These are phyloP conservation scores for Xylota sylvarum DNA, from an alignment of 2,888 invertebrate species.

Conservation along the genomic window DNA sequence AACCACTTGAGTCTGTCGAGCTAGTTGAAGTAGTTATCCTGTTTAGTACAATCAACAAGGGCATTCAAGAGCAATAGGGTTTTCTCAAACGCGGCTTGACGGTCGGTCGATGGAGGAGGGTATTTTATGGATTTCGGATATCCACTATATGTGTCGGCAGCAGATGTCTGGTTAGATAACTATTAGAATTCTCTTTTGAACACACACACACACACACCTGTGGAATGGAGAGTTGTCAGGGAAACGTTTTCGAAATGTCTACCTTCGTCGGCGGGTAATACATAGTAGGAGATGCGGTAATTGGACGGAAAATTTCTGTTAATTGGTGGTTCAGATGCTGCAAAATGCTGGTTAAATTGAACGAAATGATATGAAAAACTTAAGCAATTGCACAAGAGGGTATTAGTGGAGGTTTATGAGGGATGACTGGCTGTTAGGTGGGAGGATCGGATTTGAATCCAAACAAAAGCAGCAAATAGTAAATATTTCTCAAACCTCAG, in stretches of 20 bases:
- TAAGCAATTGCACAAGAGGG: not conserved
- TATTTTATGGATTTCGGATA: conserved; percentile 70
- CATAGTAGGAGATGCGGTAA: conserved; percentile 46
- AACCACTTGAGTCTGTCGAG: conserved; percentile 67
- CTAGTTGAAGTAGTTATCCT: conserved; percentile 63
- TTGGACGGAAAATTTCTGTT: conserved; percentile 69
- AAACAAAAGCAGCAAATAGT: too few species aligned
- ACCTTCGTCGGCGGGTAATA: conserved; percentile 26
- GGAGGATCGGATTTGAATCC: too few species aligned
- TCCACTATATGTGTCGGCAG: conserved; percentile 66
- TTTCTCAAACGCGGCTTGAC: conserved; percentile 24
- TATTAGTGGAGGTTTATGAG: too few species aligned
- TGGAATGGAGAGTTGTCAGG: conserved; percentile 49
- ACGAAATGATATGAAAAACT: not conserved
- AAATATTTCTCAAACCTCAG: too few species aligned
- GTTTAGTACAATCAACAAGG: conserved; percentile 27
- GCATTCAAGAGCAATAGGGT: conserved; percentile 46
- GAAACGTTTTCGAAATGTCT: conserved; percentile 43
- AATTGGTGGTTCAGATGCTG: conserved; percentile 63
- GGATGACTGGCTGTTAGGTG: too few species aligned
- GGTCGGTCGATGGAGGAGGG: not conserved
- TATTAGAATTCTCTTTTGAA: conserved; percentile 43
- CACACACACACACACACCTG: conserved; percentile 68
- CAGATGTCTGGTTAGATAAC: conserved; percentile 71
- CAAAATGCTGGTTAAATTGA: conserved; percentile 20